Evolutionary conservation across 2,113 vertebrate species (phyloP), one percentile per base, ranked within the genome.

Genomic region (Nothobranchius kuhntae): DNA sequence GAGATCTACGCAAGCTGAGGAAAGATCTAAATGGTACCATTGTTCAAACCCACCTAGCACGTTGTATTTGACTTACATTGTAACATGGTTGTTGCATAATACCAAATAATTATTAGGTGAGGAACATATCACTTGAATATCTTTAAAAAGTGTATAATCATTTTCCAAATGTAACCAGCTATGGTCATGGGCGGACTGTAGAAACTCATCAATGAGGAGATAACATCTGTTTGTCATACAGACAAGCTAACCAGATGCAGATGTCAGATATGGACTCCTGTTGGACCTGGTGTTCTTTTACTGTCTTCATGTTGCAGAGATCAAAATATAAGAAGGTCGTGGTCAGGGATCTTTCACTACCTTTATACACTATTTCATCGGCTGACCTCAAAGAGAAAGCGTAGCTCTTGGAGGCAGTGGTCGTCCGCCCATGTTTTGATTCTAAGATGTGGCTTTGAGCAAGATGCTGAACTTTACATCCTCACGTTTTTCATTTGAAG

Each of bases 1-100:
- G 94, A 87, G 97, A 98, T 84, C 94, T 99, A n/a, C 93, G 95
- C 61, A 98, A 97, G 87, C 89, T 97, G 66, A 96, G 93, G 81
- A 98, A 96, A 92, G 96, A 98, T 86, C 90, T 98, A 51, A 91
- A 93, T 79, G 95, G 96, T 98, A 93, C 51, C 53, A 15, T 67
- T 12, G 14, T 17, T 30, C 30, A 30, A 30, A 30, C 30, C 30
- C 47, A 64, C 21, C 30, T 30, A n/a, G 2, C 46, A 57, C 53
- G 65, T 38, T 61, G 56, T 1, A n/a, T 68, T 57, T 61, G 21
- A 48, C 66, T 79, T 30, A 2, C 30, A 30, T 30, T 30, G 2
- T 30, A 30, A 30, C 30, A 1, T 2, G 30, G 4, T 30, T 30
- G 30, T 30, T 30, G 30, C 30, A 30, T 30, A 30, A 30, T 30